A percentile compares a stretch with the other conserved stretches of the same genome.
These are phyloP conservation scores for Lycophotia porphyrea DNA, from an alignment of 2,888 invertebrate species.

Conservation along the genomic window DNA sequence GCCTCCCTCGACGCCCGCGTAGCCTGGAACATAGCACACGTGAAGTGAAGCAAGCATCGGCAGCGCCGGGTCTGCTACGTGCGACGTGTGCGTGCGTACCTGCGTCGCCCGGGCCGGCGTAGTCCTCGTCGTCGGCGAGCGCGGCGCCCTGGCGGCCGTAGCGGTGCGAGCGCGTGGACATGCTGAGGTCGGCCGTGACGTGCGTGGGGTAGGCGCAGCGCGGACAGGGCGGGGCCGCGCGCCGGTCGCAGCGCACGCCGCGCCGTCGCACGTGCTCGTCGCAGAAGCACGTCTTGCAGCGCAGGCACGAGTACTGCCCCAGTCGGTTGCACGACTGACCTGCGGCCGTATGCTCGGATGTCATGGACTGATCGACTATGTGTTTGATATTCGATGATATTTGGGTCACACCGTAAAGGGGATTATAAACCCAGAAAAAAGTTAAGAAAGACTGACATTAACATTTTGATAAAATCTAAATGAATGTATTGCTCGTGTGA, in stretches of 20 bases:
- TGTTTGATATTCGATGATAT: background rate
- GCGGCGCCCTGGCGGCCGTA: slow-evolving; percentile 96
- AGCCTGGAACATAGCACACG: slow-evolving; percentile 74
- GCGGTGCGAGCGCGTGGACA: slow-evolving; percentile 97
- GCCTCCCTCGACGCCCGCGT: slow-evolving; percentile 86
- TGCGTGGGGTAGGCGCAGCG: slow-evolving; percentile 98
- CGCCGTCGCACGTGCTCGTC: slow-evolving; percentile 97
- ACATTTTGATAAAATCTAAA: background rate
- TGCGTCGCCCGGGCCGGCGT: slow-evolving; percentile 66
- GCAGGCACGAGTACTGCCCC: slow-evolving; percentile 98
- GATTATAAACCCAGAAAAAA: background rate
- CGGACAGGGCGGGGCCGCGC: slow-evolving; percentile 93
- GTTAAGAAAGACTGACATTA: background rate
- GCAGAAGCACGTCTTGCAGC: slow-evolving; percentile 99
- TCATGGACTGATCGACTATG: background rate
- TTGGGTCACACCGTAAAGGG: background rate
- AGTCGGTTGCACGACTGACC: slow-evolving; percentile 98
- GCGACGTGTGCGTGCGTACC: background rate
- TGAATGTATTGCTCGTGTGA: background rate
- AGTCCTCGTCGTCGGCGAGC: slow-evolving; percentile 92
- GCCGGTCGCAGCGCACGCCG: slow-evolving; percentile 75
- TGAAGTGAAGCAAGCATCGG: background rate
- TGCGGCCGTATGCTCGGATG: slow-evolving; percentile 73
- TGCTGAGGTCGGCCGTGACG: slow-evolving; percentile 97
- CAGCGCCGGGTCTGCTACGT: background rate